Evolutionary conservation across 1,140 invertebrate genomes (phyloP).

Genomic region (Plectus sambesii): DNA sequence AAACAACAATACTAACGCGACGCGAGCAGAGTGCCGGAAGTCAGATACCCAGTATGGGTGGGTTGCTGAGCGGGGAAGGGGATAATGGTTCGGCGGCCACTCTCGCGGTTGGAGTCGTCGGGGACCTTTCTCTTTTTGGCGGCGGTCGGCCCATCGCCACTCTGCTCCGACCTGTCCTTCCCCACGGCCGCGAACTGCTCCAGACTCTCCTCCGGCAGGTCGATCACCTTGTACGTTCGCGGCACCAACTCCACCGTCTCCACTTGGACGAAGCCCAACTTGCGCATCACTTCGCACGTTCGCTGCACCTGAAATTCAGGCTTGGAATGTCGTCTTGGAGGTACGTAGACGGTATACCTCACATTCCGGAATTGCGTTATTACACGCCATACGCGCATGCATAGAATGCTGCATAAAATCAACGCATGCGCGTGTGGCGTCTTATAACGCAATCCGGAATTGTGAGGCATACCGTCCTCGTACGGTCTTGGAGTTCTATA

Average conservation of each 20-base stretch:
- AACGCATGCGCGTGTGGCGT: too few relatives aligned
- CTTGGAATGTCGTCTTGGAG: too few relatives aligned
- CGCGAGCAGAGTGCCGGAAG: constrained; percentile 38
- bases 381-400: too few relatives aligned
- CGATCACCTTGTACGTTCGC: constrained; percentile 28
- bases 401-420: too few relatives aligned
- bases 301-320: too few relatives aligned
- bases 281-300: constrained; percentile 23
- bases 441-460: too few relatives aligned
- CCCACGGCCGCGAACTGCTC: constrained; percentile 11
- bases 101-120: constrained; percentile 1
- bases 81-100: constrained; percentile 11
- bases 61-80: constrained; percentile 31
- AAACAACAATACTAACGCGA: too few relatives aligned
- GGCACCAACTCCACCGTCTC: constrained; percentile 41
- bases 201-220: constrained; percentile 5
- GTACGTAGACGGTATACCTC: too few relatives aligned
- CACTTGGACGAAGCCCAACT: constrained; percentile 31
- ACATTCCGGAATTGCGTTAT: too few relatives aligned
- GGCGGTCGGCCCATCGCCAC: background rate
- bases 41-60: constrained; percentile 42
- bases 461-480: too few relatives aligned
- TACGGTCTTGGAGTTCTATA: too few relatives aligned
- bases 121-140: constrained; percentile 2
- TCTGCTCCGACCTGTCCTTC: background rate